These are phyloP conservation scores for Poeciliopsis occidentalis DNA, from an alignment of 2,113 vertebrate genomes.

Conservation along the genomic window DNA sequence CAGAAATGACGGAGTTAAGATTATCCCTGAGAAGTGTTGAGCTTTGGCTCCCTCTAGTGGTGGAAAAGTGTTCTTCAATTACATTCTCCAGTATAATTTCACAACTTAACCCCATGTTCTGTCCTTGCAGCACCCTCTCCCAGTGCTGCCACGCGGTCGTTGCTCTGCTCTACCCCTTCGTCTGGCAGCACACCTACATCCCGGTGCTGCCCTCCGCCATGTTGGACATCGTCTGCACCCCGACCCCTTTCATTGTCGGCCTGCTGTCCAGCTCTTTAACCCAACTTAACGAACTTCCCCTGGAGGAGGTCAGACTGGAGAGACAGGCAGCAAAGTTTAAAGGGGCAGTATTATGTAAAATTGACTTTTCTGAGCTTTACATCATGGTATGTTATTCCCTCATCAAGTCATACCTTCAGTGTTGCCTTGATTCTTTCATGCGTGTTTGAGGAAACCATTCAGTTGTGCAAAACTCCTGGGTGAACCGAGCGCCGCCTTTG, in stretches of 20 bases:
- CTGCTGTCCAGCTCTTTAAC: slow-evolving; percentile 90
- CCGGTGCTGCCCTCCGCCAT: slow-evolving; percentile 89
- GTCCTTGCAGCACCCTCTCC: slow-evolving; percentile 84
- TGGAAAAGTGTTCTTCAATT: background rate
- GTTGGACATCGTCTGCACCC: slow-evolving; percentile 95
- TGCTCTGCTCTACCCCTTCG: slow-evolving; percentile 89
- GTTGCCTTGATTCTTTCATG: too few relatives aligned
- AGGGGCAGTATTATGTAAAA: too few relatives aligned
- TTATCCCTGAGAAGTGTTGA: slow-evolving; percentile 37
- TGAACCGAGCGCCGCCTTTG: too few relatives aligned
- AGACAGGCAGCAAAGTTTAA: background rate
- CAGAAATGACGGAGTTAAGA: slow-evolving; percentile 31
- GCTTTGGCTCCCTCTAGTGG: slow-evolving; percentile 35
- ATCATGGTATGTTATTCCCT: too few relatives aligned
- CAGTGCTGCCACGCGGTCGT: slow-evolving; percentile 91
- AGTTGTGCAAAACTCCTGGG: too few relatives aligned
- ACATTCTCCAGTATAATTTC: background rate
- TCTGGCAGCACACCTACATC: slow-evolving; percentile 92
- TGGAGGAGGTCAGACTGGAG: slow-evolving; percentile 86
- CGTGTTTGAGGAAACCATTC: too few relatives aligned
- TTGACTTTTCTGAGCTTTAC: too few relatives aligned
- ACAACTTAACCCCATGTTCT: slow-evolving; percentile 5
- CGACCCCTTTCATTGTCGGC: slow-evolving; percentile 93
- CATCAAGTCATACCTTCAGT: too few relatives aligned
- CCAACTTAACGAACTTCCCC: slow-evolving; percentile 86